A percentile compares a stretch with the other conserved stretches of the same genome.
phyloP scores from a whole-genome alignment of 2,113 vertebrate species.

The Myrmecobius fasciatus region DNA sequence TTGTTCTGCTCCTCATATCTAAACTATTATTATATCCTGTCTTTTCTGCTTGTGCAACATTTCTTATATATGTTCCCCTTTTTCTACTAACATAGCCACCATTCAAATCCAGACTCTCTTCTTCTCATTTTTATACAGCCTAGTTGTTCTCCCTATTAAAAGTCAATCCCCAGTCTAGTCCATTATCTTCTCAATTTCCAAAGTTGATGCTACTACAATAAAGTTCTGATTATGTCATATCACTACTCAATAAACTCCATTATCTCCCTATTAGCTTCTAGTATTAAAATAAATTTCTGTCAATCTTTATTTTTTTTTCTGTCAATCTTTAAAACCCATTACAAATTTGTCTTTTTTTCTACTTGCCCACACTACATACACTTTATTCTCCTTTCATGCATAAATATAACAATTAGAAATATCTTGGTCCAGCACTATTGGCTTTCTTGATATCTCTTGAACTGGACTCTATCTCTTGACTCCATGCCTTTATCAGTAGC shows the following conservation, averaged over 20 bases:
- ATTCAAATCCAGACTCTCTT: background rate
- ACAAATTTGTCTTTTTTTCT: background rate
- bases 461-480: too few species aligned
- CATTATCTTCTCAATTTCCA: background rate
- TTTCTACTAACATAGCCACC: background rate
- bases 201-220: background rate
- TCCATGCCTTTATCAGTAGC: too few species aligned
- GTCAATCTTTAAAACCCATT: background rate
- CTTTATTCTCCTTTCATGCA: too few species aligned
- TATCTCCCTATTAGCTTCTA: background rate
- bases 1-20: background rate
- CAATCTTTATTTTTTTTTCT: too few species aligned
- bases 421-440: too few species aligned
- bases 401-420: too few species aligned
- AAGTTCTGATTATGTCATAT: background rate
- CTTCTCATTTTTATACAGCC: background rate
- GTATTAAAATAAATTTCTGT: background rate
- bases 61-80: background rate
- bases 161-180: background rate
- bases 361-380: background rate
- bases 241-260: background rate
- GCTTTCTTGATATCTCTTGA: too few species aligned
- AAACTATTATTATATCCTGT: too few species aligned
- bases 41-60: too few species aligned
- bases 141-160: too few species aligned